A percentile compares a stretch with the other conserved stretches of the same genome.
These are phyloP conservation scores for Delia radicum DNA, from an alignment of 1,140 invertebrate genomes.

Conservation along the genomic window DNA sequence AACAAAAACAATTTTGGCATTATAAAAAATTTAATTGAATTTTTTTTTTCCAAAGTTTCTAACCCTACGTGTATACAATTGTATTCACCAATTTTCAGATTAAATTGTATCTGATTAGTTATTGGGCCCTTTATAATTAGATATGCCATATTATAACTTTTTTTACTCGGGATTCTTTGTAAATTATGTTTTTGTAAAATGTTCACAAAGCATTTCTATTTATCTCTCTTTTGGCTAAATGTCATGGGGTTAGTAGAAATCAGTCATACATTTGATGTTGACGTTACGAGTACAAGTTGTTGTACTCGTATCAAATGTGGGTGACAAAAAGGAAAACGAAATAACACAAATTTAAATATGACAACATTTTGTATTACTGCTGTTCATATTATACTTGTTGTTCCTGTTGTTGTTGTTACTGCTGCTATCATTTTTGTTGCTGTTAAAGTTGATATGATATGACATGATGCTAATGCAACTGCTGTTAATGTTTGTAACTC, in stretches of 20 bases:
- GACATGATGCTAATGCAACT: neutral
- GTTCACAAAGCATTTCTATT: neutral
- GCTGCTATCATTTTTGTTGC: neutral
- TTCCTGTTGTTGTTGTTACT: neutral
- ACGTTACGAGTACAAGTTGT: too few relatives aligned
- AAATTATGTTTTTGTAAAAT: neutral
- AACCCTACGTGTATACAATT: too few relatives aligned
- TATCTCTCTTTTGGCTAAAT: neutral
- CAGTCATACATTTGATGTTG: neutral
- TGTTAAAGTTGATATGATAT: neutral
- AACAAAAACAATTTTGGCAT: too few relatives aligned
- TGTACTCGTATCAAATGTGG: neutral
- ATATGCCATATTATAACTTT: too few relatives aligned
- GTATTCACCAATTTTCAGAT: too few relatives aligned
- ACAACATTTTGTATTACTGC: neutral
- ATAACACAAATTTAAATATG: neutral
- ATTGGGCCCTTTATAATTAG: too few relatives aligned
- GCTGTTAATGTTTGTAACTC: neutral
- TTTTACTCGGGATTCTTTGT: neutral
- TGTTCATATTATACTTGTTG: neutral
- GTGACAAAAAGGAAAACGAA: neutral
- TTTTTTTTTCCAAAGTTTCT: too few relatives aligned
- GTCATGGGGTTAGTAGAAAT: neutral
- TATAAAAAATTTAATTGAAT: too few relatives aligned
- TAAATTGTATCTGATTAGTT: too few relatives aligned